Evolutionary conservation across 2,888 invertebrate genomes (phyloP), one percentile per base, ranked within the genome.

Genomic region (Lithophane ornitopus): DNA sequence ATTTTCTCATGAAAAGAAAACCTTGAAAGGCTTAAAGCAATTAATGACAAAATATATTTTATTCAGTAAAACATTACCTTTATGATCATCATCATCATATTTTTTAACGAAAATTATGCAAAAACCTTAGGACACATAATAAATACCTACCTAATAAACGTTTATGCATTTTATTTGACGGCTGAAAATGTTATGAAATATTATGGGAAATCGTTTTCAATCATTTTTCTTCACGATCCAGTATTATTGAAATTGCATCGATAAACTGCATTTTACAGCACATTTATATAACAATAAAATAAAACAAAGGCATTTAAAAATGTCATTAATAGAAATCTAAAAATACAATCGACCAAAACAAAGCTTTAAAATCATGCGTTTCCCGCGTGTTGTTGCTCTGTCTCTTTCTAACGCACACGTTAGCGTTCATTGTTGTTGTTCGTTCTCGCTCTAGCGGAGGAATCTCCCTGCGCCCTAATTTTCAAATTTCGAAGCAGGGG

Each of bases 381-480:
- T 54, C 34, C 39, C 69, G 87, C 91, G 87, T 92, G 92, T 92
- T 91, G 75, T 92, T 88, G 78, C 83, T 87, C 70, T 56, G 16
- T 91, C 91, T 81, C 88, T 77, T 69, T 91, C 84, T 83, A 74
- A 58, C 61, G 22, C 22, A 70, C 1, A 41, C 52, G 8, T 49
- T 58, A 56, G 58, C 68, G 39, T 81, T 58, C 81, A 84, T 76
- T 88, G 88, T 88, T 88, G 81, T 88, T 87, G 85, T 85, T 90
- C 67, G 77, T 65, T 78, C 85, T 87, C 88, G 54, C 69, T 89
- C 82, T 75, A 41, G 19, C 54, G 34, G 12, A 78, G 76, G 78
- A 77, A 84, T 80, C 62, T 71, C 81, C 74, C 65, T 41, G 71
- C 72, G 81, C 65, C 71, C 80, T 67, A 49, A 56, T 74, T 80